Base-by-base conservation (phyloP, 2,113 vertebrate genomes). In the Pungitius pungitius region DNA sequence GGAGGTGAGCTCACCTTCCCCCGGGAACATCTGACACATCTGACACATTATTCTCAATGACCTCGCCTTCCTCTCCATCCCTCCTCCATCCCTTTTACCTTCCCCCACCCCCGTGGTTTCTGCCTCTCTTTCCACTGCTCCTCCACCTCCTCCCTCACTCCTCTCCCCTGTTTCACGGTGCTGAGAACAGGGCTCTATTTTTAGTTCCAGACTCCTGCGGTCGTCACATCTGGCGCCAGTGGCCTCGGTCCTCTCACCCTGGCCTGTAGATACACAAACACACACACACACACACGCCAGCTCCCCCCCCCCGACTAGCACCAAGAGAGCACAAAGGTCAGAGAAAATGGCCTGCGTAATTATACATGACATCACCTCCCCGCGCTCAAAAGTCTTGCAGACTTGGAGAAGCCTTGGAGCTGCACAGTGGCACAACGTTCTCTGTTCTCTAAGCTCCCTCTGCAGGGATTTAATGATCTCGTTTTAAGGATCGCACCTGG, bases 171-270 rank as follows among this genome's bases (percentile, higher is more conserved):
- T 91, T 91, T 91, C 82, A 88, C 73, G 86, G 70, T 89, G 91
- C 85, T 90, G 92, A 94, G 87, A 93, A 92, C 93, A 92, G 85
- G 90, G 77, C 88, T 88, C 91, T 94, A 94, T 94, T 92, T 94
- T 94, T 94, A 94, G 92, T 80, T 39, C 83, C 87, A 90, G 89
- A 90, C 89, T 92, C 88, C 90, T 92, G 93, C 85, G 92, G 93
- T 94, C 90, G 80, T 94, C 91, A 94, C 93, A 94, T 94, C 93
- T 94, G 93, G 93, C 90, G 93, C 93, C 93, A 91, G 91, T 87
- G 86, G 90, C 90, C 89, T 86, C 69, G 47, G 82, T 88, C 84
- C 87, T 87, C 87, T 91, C 88, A 86, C 87, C 84, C 87, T 59
- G 65, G 81, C 77, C 90, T 70, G 75, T 84, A 88, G 83, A 90